Base-by-base conservation (phyloP, 2,113 vertebrate genomes). In the Grammomys dolichurus region DNA sequence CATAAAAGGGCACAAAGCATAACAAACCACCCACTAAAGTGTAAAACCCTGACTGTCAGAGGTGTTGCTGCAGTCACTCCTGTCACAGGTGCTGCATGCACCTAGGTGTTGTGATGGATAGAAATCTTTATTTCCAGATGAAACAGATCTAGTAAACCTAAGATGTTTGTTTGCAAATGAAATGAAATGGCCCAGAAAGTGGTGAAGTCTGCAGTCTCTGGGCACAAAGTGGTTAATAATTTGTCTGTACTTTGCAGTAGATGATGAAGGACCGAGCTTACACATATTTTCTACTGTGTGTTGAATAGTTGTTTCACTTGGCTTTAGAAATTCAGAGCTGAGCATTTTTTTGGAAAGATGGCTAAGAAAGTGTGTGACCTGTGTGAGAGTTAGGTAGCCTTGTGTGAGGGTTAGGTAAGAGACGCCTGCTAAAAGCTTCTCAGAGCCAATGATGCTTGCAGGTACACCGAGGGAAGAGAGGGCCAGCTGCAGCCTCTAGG, bases 291-390 rank as follows among this genome's bases (percentile, higher is more conserved):
- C 58, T 43, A 26, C 12, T 31, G 51, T 43, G 43, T 65, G 16
- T 84, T 70, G 36, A 94, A 67, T 48, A 84, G 22, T 65, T 92
- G 54, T 69, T 65, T 92, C 73, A 43, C 40, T 69, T 20, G 65
- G 31, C 56, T 67, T 81, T 70, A 70, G 84, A 89, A 89, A 89
- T 72, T n/a, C 20, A 73, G 24, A 92, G n/a, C n/a, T 73, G 89
- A 33, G 22, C 60, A 8, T 46, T 51, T 46, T 93, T 94, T 86
- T 33, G 19, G 26, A 51, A 72, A 87, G 3, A 40, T 95, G 43
- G 48, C 19, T 40, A 65, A 89, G 80, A 90, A 69, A 43, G 36
- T 72, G 9, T n/a, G 33, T 36, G 58, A 60, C 36, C 48, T 69
- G 69, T 69, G 24, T 82, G 51, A 76, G 46, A 60, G 81, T 84